Conservation (phyloP, 2,797 vertebrate genomes). For the Coilia nasus region DNA sequence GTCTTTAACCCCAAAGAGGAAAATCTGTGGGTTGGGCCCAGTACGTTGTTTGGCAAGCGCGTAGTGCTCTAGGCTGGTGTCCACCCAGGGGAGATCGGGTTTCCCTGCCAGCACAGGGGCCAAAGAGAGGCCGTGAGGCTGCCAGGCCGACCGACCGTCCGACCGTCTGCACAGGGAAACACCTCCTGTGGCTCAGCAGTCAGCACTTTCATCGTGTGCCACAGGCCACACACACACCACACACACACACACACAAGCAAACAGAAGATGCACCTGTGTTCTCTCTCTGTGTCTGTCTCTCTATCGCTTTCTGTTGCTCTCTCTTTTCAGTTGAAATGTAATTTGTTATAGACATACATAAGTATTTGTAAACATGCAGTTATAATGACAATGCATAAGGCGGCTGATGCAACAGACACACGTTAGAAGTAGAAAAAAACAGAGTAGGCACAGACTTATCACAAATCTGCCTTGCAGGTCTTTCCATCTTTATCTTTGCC, state of each 20-base stretch:
- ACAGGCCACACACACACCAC: not conserved
- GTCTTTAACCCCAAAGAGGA: not conserved
- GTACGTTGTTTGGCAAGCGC: not conserved
- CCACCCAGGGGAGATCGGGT: constrained; percentile 18
- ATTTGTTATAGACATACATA: not conserved
- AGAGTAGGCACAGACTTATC: not conserved
- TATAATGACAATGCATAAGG: not conserved
- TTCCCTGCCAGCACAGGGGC: not conserved
- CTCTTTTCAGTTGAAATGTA: not conserved
- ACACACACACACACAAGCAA: constrained; percentile 5
- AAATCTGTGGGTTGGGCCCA: constrained; percentile 8
- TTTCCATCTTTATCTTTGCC: not conserved
- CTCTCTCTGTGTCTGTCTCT: not conserved
- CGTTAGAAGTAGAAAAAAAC: too few species aligned
- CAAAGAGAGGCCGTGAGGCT: not conserved
- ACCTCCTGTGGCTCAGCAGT: not conserved
- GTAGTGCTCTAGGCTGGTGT: not conserved
- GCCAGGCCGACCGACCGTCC: not conserved
- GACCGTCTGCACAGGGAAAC: not conserved
- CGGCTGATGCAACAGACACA: not conserved
- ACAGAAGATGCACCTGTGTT: not conserved
- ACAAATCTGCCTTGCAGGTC: not conserved
- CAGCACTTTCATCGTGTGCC: not conserved
- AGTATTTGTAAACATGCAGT: not conserved
- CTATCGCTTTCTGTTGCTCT: not conserved